A percentile compares a stretch with the other conserved stretches of the same genome.
These are phyloP conservation scores for Lasioglossum zephyrum DNA, from an alignment of 2,888 invertebrate genomes.

Conservation along the genomic window DNA sequence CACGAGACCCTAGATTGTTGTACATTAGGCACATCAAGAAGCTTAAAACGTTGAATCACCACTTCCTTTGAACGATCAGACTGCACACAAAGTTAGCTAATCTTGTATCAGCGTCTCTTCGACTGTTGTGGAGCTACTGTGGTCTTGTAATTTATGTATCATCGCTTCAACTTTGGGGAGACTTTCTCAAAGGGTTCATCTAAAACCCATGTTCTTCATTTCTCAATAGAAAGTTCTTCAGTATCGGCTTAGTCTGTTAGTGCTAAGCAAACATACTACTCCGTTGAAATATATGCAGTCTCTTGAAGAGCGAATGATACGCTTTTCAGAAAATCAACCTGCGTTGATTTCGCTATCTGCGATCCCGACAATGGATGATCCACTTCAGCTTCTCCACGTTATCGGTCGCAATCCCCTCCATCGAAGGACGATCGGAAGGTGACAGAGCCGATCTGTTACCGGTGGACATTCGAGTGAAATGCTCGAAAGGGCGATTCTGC, in stretches of 20 bases:
- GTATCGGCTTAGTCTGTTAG: background rate
- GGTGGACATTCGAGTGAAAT: constrained; percentile 66
- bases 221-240: background rate
- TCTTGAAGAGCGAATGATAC: background rate
- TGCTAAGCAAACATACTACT: background rate
- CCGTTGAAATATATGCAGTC: background rate
- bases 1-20: constrained; percentile 49
- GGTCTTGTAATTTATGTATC: background rate
- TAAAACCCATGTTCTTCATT: background rate
- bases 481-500: constrained; percentile 65
- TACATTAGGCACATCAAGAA: constrained; percentile 44
- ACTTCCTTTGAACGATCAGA: constrained; percentile 37
- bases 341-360: background rate
- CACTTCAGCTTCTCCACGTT: background rate
- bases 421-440: constrained; percentile 28
- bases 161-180: background rate
- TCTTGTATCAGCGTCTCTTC: too few species aligned
- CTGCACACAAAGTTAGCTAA: background rate
- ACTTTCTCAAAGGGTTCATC: background rate
- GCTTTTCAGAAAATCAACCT: background rate
- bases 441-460: constrained; percentile 22
- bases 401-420: background rate
- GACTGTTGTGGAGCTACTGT: background rate
- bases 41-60: constrained; percentile 60
- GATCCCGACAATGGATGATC: background rate